phyloP scores from a whole-genome alignment of 2,888 invertebrate genomes.

The Seira sanloemensis region DNA sequence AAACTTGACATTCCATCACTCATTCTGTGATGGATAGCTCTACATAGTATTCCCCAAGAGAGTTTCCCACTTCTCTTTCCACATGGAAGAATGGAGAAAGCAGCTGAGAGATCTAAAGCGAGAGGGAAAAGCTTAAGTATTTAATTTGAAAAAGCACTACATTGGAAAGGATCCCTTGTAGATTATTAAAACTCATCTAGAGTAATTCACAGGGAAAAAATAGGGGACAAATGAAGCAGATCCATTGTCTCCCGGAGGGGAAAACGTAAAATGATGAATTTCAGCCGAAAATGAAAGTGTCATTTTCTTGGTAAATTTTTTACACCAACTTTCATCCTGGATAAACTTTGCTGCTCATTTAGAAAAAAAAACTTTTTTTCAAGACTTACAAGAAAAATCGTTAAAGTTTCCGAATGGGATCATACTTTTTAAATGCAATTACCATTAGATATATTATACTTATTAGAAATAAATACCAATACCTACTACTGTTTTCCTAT shows the following conservation, averaged over 20 bases:
- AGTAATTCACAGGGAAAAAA: slow-evolving; percentile 27
- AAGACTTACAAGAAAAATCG: too few species aligned
- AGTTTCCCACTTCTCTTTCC: not conserved
- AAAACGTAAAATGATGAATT: slow-evolving; percentile 53
- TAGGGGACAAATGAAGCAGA: slow-evolving; percentile 41
- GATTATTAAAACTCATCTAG: slow-evolving; percentile 64
- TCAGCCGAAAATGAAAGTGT: slow-evolving; percentile 44
- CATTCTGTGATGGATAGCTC: slow-evolving; percentile 63
- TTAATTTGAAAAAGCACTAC: slow-evolving; percentile 17
- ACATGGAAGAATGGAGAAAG: slow-evolving; percentile 16
- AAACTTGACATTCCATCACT: slow-evolving; percentile 66
- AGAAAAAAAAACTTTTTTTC: too few species aligned
- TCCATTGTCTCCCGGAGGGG: slow-evolving; percentile 18
- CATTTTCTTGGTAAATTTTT: slow-evolving; percentile 22
- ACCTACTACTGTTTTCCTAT: too few species aligned
- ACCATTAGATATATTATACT: too few species aligned
- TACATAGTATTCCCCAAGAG: slow-evolving; percentile 52
- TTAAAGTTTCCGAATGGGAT: too few species aligned
- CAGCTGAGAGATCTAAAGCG: slow-evolving; percentile 45
- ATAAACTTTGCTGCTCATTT: too few species aligned
- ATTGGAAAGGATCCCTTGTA: slow-evolving; percentile 35
- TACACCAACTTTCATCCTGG: too few species aligned
- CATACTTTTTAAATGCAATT: too few species aligned
- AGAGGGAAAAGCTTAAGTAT: slow-evolving; percentile 21
- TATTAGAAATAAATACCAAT: too few species aligned